Evolutionary conservation across 2,888 invertebrate genomes (phyloP).

Genomic region (Trachelus stipa): DNA sequence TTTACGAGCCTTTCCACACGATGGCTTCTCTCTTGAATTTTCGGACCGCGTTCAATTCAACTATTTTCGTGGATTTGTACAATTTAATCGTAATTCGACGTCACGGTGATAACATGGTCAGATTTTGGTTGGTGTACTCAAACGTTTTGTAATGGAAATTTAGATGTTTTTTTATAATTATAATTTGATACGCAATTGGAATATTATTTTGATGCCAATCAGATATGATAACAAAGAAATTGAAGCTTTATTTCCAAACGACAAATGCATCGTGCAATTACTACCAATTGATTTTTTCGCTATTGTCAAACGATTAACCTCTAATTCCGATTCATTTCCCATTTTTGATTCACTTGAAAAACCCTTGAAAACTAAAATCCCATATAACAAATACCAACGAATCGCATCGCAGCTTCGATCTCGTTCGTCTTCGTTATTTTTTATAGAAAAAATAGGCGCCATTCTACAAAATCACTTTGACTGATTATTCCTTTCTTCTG

Average conservation of each 20-base stretch:
- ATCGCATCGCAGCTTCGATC: neutral
- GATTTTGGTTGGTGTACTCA: neutral
- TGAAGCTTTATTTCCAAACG: neutral
- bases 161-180: neutral
- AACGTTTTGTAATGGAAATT: neutral
- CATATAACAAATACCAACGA: neutral
- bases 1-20: neutral
- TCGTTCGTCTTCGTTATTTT: neutral
- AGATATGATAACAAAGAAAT: neutral
- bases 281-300: neutral
- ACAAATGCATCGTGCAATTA: neutral
- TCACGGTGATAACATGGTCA: no score
- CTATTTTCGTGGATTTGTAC: neutral
- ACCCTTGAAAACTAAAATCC: neutral
- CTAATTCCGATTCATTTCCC: neutral
- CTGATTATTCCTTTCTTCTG: neutral
- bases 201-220: neutral
- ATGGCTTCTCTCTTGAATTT: neutral
- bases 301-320: neutral
- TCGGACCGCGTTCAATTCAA: neutral
- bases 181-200: neutral
- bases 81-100: neutral
- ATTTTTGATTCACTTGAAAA: neutral
- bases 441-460: neutral
- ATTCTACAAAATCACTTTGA: neutral